A percentile compares a stretch with the other conserved stretches of the same genome.
Evolutionary conservation across 2,797 vertebrate genomes (phyloP).

Genomic region (Amblyopsis hoosieri): DNA sequence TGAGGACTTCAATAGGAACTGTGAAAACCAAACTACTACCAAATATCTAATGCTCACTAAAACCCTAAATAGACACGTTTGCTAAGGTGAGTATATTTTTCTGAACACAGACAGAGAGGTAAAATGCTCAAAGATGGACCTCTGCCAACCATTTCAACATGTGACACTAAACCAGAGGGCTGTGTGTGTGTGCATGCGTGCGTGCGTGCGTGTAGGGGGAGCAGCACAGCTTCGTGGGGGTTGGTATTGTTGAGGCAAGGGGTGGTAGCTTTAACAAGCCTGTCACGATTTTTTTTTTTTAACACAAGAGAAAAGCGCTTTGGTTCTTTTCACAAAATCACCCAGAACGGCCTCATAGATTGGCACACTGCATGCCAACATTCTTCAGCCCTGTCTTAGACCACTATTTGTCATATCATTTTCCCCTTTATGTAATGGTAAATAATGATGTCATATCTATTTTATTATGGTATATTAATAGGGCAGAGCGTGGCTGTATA

Average conservation of each 20-base stretch:
- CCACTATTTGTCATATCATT: slow-evolving; percentile 45
- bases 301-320: slow-evolving; percentile 18
- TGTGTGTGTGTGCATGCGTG: neutral
- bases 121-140: slow-evolving; percentile 32
- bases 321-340: slow-evolving; percentile 44
- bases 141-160: slow-evolving; percentile 37
- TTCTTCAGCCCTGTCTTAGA: slow-evolving; percentile 20
- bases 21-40: no score
- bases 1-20: no score
- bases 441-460: slow-evolving; percentile 51
- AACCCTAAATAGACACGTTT: no score
- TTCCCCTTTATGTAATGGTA: slow-evolving; percentile 7
- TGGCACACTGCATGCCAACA: slow-evolving; percentile 24
- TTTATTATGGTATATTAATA: slow-evolving; percentile 36
- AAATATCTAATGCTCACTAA: no score
- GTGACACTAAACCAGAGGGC: slow-evolving; percentile 19
- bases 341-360: slow-evolving; percentile 35
- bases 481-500: slow-evolving; percentile 11
- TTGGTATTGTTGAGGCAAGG: slow-evolving; percentile 33
- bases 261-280: slow-evolving; percentile 60
- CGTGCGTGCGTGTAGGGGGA: neutral
- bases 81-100: no score
- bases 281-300: slow-evolving; percentile 58
- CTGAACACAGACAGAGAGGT: slow-evolving; percentile 1
- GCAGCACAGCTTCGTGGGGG: slow-evolving; percentile 10